A percentile compares a stretch with the other conserved stretches of the same genome.
These are phyloP conservation scores for Eulithis testata DNA, from an alignment of 2,888 invertebrate genomes.

Conservation along the genomic window DNA sequence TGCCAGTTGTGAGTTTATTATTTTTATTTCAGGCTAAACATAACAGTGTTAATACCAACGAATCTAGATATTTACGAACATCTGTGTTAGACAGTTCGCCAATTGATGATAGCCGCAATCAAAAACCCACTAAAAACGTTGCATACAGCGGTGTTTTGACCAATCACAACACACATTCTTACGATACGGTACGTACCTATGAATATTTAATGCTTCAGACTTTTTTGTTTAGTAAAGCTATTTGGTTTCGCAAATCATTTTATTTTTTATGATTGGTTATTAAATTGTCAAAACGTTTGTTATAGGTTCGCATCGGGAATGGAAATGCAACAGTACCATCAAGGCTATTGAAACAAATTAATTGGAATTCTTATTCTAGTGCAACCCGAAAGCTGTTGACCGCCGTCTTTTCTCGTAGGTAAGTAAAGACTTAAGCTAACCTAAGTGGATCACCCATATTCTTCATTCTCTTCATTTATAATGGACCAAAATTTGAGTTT, in stretches of 20 bases:
- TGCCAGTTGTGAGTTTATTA: too few relatives aligned
- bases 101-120: conserved; percentile 6
- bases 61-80: conserved; percentile 18
- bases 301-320: conserved; percentile 56
- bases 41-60: conserved; percentile 12
- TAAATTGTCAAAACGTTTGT: conserved; percentile 4
- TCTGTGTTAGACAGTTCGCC: conserved; percentile 14
- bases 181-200: conserved; percentile 43
- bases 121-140: conserved; percentile 27
- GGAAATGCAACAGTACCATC: conserved; percentile 55
- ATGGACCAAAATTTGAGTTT: too few relatives aligned
- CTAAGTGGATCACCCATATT: too few relatives aligned
- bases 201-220: too few relatives aligned
- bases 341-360: conserved; percentile 65
- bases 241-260: too few relatives aligned
- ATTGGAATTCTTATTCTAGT: conserved; percentile 78
- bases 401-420: conserved; percentile 76
- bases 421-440: background rate
- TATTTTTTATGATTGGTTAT: too few relatives aligned
- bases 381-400: conserved; percentile 80
- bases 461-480: too few relatives aligned
- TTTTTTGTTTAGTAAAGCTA: too few relatives aligned
- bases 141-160: conserved; percentile 34
- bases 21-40: conserved; percentile 28
- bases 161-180: conserved; percentile 39